Percentiles rank a stretch among this genome's conserved stretches.
phyloP scores from a whole-genome alignment of 2,797 vertebrate species.

The Paratrypauchen microcephalus region DNA sequence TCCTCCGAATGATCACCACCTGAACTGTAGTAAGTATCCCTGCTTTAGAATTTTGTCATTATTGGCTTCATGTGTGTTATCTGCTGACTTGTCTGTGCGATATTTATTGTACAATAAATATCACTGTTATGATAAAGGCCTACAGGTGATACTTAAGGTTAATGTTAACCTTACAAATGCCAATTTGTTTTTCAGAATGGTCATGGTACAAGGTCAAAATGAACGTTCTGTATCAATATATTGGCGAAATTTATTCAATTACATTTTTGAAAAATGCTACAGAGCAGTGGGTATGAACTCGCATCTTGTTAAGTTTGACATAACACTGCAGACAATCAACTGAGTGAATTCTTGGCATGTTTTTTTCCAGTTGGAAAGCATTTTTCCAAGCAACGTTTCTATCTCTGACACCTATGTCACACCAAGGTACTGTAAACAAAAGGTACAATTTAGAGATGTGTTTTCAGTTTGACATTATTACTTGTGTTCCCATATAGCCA shows the following conservation, averaged over 20 bases:
- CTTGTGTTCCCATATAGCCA: conserved; percentile 55
- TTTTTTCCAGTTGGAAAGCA: conserved; percentile 55
- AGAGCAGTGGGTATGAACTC: conserved; percentile 68
- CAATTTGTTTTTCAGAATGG: conserved; percentile 61
- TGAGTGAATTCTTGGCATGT: conserved; percentile 1
- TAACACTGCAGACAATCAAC: neutral
- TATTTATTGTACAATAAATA: neutral
- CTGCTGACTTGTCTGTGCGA: neutral
- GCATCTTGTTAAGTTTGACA: neutral
- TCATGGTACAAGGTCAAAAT: conserved; percentile 67
- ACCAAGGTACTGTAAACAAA: conserved; percentile 8
- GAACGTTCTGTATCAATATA: conserved; percentile 13
- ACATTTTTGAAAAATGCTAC: conserved; percentile 37
- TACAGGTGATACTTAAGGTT: neutral
- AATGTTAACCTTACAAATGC: conserved; percentile 6
- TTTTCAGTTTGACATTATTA: conserved; percentile 1
- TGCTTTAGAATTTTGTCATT: neutral
- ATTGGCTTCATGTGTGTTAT: neutral
- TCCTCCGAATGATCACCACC: conserved; percentile 20
- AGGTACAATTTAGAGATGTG: neutral
- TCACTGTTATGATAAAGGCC: neutral
- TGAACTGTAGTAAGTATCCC: conserved; percentile 70
- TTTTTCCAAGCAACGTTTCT: conserved; percentile 53
- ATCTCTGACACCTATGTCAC: conserved; percentile 50
- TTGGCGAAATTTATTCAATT: conserved; percentile 14